These are phyloP conservation scores for Saccostrea glomerata DNA, from an alignment of 1,140 invertebrate species.

Conservation along the genomic window DNA sequence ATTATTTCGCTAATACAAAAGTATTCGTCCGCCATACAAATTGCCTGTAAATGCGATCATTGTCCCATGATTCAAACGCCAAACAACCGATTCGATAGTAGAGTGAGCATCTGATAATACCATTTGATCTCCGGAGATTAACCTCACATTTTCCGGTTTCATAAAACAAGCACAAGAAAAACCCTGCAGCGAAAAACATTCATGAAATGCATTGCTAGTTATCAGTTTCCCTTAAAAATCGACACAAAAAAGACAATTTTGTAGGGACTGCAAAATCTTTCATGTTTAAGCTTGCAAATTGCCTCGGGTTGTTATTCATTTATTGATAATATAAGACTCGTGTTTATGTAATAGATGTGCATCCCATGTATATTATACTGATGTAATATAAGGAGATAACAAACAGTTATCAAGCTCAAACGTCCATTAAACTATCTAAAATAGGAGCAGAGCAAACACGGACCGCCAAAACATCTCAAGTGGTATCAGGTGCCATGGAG, in stretches of 20 bases:
- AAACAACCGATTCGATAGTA: slow-evolving; percentile 23
- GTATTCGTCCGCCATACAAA: slow-evolving; percentile 7
- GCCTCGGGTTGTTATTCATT: too few species aligned
- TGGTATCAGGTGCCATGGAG: too few species aligned
- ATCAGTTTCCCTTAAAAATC: background rate
- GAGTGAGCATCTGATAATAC: slow-evolving; percentile 11
- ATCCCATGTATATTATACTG: too few species aligned
- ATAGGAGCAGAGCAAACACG: too few species aligned
- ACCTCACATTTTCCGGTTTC: background rate
- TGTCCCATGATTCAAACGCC: background rate
- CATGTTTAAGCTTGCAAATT: too few species aligned
- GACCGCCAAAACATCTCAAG: too few species aligned
- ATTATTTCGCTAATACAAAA: slow-evolving; percentile 10
- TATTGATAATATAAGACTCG: too few species aligned
- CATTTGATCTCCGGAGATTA: background rate
- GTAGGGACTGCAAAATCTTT: background rate
- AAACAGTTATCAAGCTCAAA: too few species aligned
- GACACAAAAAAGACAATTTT: background rate
- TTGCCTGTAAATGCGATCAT: background rate
- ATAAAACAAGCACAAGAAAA: background rate
- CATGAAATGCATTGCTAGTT: background rate
- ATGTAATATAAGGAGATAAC: too few species aligned
- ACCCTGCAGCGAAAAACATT: background rate
- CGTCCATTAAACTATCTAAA: too few species aligned
- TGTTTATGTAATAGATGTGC: too few species aligned